These are phyloP conservation scores for Marisa cornuarietis DNA, from an alignment of 1,140 invertebrate genomes.

Conservation along the genomic window DNA sequence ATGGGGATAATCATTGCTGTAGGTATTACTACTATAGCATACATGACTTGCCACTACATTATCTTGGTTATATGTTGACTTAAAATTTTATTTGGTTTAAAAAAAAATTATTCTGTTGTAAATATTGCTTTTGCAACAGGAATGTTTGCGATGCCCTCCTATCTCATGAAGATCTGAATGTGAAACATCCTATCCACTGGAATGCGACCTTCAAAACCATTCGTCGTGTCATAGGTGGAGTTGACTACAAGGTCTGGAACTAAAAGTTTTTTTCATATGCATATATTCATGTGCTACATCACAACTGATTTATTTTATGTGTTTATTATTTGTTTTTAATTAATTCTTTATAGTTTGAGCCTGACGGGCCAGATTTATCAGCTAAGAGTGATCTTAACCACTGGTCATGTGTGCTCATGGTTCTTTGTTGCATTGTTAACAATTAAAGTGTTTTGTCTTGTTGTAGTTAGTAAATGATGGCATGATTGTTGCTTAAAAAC, in stretches of 20 bases:
- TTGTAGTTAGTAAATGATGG: not conserved
- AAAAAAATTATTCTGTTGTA: not conserved
- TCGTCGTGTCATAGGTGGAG: constrained; percentile 84
- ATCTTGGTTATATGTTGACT: not conserved
- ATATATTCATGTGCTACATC: too few relatives aligned
- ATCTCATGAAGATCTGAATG: constrained; percentile 80
- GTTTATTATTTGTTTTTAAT: not conserved
- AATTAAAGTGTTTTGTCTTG: not conserved
- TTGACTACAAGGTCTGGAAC: constrained; percentile 85
- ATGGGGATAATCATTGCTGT: not conserved
- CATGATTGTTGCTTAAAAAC: not conserved
- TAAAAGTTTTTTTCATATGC: too few relatives aligned
- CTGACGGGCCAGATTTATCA: not conserved
- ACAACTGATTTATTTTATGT: not conserved
- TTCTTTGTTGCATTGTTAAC: not conserved
- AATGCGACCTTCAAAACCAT: constrained; percentile 85
- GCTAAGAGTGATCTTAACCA: not conserved
- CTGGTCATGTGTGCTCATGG: not conserved
- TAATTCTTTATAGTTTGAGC: not conserved
- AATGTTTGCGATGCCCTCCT: constrained; percentile 86
- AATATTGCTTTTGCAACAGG: constrained; percentile 67
- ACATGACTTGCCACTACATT: not conserved
- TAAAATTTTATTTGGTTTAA: not conserved
- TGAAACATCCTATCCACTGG: constrained; percentile 85
- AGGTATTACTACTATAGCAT: not conserved